Evolutionary conservation across 2,113 vertebrate species (phyloP).

Genomic region (Anthoscopus minutus): DNA sequence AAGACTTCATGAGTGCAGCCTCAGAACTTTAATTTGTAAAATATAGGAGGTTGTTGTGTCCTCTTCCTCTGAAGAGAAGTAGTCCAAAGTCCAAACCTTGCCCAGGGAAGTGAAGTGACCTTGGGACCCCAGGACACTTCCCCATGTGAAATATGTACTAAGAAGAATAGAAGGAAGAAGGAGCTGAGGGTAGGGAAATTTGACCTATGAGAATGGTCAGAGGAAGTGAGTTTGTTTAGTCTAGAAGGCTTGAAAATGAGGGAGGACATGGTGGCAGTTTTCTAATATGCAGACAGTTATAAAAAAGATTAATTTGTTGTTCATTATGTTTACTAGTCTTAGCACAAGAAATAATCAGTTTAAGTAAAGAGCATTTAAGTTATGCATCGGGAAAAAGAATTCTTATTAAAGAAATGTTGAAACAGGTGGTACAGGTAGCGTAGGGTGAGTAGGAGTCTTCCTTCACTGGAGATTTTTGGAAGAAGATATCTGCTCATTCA

Average conservation of each 20-base stretch:
- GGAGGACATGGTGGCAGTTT: background rate
- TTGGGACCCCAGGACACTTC: background rate
- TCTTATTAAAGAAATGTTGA: background rate
- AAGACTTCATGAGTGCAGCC: background rate
- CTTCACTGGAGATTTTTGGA: background rate
- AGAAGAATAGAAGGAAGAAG: constrained; percentile 17
- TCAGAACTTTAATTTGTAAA: background rate
- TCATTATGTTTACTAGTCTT: background rate
- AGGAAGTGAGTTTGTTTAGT: constrained; percentile 25
- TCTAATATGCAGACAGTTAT: background rate
- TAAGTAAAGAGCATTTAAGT: background rate
- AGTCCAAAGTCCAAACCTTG: background rate
- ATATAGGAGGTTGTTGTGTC: background rate
- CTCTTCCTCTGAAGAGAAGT: background rate
- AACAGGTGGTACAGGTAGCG: background rate
- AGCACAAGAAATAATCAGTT: background rate
- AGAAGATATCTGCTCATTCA: background rate
- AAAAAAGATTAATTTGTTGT: background rate
- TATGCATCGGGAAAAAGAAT: background rate
- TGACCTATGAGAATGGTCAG: background rate
- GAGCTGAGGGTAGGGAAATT: background rate
- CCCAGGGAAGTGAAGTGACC: background rate
- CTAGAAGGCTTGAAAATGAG: background rate
- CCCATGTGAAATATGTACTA: background rate
- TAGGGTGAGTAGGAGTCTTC: background rate